Base-by-base conservation (phyloP, 2,797 vertebrate genomes). In the Acanthornis magna region DNA sequence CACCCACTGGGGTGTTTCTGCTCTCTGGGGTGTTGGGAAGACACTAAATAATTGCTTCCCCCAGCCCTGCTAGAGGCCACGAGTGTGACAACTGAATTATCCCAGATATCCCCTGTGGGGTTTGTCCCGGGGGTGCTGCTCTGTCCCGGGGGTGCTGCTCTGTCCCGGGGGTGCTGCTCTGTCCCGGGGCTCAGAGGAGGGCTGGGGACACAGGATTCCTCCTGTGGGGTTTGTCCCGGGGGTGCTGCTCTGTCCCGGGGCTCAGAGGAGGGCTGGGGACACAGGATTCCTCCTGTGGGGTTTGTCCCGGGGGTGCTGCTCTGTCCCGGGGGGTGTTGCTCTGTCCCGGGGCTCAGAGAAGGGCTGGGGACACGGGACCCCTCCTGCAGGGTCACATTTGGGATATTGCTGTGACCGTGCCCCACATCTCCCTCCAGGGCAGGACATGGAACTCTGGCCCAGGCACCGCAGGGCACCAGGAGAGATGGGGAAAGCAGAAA, bases 61-160 rank as follows among this genome's bases (percentile, higher is more conserved):
- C 48, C 9, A 9, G 0, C 9, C 32, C 51, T 34, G 40, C 26
- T 0, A 1, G 1, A 29, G 32, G 20, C 19, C 20, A 1, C 5
- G 0, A 4, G 30, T 2, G 55, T 40, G 57, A 16, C 30, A n/a
- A 2, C 0, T 1, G n/a, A n/a, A n/a, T n/a, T n/a, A 34, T 10
- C 54, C 62, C 63, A 5, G 9, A 8, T 4, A 5, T 2, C 13
- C n/a, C 32, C 22, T 2, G 4, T 38, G 38, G 38, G 38, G 38
- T 11, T 38, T 38, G 38, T 38, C 38, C 38, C 38, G 12, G 38
- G n/a, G n/a, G n/a, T n/a, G n/a, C n/a, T n/a, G n/a, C n/a, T n/a
- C n/a, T n/a, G n/a, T n/a, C n/a, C n/a, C n/a, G n/a, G 36, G 36
- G 36, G 36, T 38, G 36, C 36, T 38, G 36, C 36, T 38, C 36